Evolutionary conservation across 2,888 invertebrate species (phyloP).

Genomic region (Mycogona germanica): DNA sequence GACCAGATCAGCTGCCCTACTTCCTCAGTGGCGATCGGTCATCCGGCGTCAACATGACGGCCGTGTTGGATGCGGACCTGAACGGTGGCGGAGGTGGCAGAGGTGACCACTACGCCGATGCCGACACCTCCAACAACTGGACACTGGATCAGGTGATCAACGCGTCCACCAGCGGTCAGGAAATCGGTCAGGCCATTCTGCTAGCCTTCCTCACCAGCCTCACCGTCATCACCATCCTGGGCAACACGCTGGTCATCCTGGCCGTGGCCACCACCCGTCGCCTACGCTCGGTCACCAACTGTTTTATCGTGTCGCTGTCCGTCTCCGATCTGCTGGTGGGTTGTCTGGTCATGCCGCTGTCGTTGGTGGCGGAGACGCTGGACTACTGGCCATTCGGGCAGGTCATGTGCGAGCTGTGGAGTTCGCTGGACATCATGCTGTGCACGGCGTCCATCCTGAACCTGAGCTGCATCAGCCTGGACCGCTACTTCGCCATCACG

Average conservation of each 20-base stretch:
- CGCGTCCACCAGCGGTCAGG: background rate
- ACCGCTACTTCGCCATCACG: slow-evolving; percentile 32
- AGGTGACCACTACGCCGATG: background rate
- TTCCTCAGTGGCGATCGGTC: no score
- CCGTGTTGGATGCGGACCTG: background rate
- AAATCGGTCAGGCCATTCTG: slow-evolving; percentile 42
- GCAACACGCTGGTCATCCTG: slow-evolving; percentile 83
- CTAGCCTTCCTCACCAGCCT: slow-evolving; percentile 67
- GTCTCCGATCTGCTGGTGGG: slow-evolving; percentile 24
- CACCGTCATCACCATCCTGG: slow-evolving; percentile 76
- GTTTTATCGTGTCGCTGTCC: slow-evolving; percentile 24
- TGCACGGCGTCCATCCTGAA: slow-evolving; percentile 33
- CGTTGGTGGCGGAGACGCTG: slow-evolving; percentile 21
- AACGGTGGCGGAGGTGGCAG: background rate
- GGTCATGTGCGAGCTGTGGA: slow-evolving; percentile 25
- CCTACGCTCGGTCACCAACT: slow-evolving; percentile 25
- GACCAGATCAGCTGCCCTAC: no score
- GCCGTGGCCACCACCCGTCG: slow-evolving; percentile 56
- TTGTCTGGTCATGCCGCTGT: slow-evolving; percentile 24
- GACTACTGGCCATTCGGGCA: slow-evolving; percentile 22
- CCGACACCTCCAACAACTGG: no score
- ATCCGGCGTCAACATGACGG: background rate
- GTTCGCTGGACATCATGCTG: slow-evolving; percentile 29
- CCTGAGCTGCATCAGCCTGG: slow-evolving; percentile 31
- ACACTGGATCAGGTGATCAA: no score